Evolutionary conservation across 2,888 invertebrate species (phyloP).

Genomic region (Xestia c-nigrum): DNA sequence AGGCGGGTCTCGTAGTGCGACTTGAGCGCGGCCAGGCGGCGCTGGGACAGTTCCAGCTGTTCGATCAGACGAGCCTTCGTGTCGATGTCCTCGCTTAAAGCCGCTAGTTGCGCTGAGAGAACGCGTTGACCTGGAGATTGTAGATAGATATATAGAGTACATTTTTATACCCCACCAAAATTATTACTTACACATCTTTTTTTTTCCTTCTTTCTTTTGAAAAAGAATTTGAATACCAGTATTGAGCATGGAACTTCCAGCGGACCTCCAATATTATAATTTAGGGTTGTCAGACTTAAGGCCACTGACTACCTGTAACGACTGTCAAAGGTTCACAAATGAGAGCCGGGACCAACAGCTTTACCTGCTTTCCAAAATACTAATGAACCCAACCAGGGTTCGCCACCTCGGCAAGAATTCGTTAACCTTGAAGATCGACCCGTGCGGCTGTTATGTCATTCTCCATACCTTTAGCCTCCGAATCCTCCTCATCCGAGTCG

Average conservation of each 20-base stretch:
- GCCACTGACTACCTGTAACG: background rate
- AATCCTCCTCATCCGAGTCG: constrained; percentile 91
- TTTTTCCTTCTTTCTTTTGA: background rate
- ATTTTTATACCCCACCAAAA: background rate
- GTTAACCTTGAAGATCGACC: background rate
- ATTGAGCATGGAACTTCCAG: background rate
- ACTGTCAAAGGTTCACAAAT: background rate
- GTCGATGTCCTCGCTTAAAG: constrained; percentile 97
- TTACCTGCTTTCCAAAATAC: background rate
- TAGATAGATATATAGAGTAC: background rate
- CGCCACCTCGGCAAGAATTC: background rate
- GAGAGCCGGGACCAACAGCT: background rate
- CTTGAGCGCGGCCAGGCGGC: constrained; percentile 95
- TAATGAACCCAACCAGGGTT: background rate
- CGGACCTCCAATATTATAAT: background rate
- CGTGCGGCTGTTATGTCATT: background rate
- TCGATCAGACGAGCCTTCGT: constrained; percentile 98
- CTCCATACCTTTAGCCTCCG: constrained; percentile 89
- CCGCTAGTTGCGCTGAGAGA: constrained; percentile 95
- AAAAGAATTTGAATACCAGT: background rate
- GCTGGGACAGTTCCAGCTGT: constrained; percentile 97
- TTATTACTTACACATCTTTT: background rate
- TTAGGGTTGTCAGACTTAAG: too few relatives aligned
- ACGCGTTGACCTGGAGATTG: constrained; percentile 84
- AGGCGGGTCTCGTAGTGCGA: constrained; percentile 98